Percentiles rank a stretch among this genome's conserved stretches.
phyloP scores from a whole-genome alignment of 2,888 invertebrate species.

The Cephus pygmeus region DNA sequence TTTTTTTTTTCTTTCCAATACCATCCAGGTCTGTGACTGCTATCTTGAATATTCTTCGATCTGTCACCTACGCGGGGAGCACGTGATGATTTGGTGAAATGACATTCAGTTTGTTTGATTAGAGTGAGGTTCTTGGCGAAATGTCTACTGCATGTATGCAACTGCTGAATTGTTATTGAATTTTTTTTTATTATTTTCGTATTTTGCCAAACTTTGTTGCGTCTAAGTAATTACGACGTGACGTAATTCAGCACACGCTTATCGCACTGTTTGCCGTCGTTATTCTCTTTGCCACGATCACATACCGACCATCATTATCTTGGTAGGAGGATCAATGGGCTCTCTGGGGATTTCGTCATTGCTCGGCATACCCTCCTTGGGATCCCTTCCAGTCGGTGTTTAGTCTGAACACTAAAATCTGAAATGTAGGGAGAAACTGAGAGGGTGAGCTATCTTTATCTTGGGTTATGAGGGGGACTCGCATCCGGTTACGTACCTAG shows the following conservation, averaged over 20 bases:
- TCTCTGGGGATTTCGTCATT: background rate
- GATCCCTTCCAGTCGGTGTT: background rate
- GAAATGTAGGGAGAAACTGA: conserved; percentile 24
- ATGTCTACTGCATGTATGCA: too few relatives aligned
- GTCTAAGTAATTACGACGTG: background rate
- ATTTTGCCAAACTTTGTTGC: background rate
- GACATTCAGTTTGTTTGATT: too few relatives aligned
- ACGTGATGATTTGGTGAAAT: background rate
- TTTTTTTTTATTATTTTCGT: too few relatives aligned
- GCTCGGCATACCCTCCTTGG: background rate
- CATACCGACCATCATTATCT: background rate
- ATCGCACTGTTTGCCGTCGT: background rate
- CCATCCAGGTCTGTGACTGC: too few relatives aligned
- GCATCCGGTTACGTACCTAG: conserved; percentile 27
- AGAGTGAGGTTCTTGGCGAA: too few relatives aligned
- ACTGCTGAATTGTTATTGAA: too few relatives aligned
- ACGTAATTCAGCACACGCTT: background rate
- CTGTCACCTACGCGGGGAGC: too few relatives aligned
- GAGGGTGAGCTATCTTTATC: conserved; percentile 35
- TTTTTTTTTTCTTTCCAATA: too few relatives aligned
- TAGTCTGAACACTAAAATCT: background rate
- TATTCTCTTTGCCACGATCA: background rate
- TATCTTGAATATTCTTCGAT: too few relatives aligned
- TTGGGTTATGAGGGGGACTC: conserved; percentile 17
- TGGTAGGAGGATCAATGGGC: background rate